Base-by-base conservation (phyloP, 2,113 vertebrate genomes). In the Albula goreensis region DNA sequence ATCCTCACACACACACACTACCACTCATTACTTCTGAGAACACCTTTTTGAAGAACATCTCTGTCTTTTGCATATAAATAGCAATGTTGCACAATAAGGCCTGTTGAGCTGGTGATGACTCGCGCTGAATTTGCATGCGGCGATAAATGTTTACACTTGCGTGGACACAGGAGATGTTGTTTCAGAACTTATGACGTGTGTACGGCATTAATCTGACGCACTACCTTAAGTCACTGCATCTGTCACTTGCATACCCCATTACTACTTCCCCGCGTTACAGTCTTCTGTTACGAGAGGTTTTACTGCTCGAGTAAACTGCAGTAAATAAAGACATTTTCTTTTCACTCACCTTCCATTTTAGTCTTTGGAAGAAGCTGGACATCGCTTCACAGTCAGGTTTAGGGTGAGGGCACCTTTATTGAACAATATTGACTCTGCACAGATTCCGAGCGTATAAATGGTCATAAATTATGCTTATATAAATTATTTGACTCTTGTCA, bases 231-330 rank as follows among this genome's bases (percentile, higher is more conserved):
- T 51, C 78, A 17, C 41, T 85, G 49, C 11, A 50, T 74, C 70
- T 74, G 22, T 80, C 41, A 22, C 15, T 22, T 13, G 79, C 80
- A 0, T 53, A 12, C 48, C 52, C 52, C 31, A 15, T 2, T 5
- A 50, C 5, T 51, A 48, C 81, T 48, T 83, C 80, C 80, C 31
- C 57, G 51, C 50, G n/a, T 57, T 31, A n/a, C 13, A 41, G 78
- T 19, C 81, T 4, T 41, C 57, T 78, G 81, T 50, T 49, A 9
- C 22, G 17, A 49, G 80, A 51, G 31, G 56, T 22, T 78, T 78
- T 31, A 49, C 15, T 2, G 25, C 70, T 86, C 22, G 31, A 78
- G 85, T 86, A 86, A 86, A 86, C 31, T n/a, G 50, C 13, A 11
- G 52, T 83, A 83, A 57, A 86, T 86, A 81, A 83, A 25, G 12